A percentile compares a stretch with the other conserved stretches of the same genome.
These are phyloP conservation scores for Agrotis clavis DNA, from an alignment of 2,888 invertebrate species.

Conservation along the genomic window DNA sequence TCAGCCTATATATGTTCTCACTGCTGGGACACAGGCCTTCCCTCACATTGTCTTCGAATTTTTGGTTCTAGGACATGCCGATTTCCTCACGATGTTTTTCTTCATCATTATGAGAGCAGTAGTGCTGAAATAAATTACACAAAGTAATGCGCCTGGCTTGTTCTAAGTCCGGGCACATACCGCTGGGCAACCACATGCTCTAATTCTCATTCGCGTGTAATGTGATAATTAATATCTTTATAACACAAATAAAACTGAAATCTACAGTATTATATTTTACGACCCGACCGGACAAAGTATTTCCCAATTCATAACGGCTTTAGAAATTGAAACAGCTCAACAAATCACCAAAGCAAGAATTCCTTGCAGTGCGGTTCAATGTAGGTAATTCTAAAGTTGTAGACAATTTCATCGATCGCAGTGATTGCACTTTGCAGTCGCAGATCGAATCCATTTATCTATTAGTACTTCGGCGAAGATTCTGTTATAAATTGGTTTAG, in stretches of 20 bases:
- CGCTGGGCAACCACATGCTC: too few species aligned
- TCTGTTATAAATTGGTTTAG: conserved; percentile 27
- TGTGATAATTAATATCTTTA: too few species aligned
- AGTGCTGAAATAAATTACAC: too few species aligned
- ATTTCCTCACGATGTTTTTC: too few species aligned
- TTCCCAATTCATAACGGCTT: not conserved
- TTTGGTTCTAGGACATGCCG: too few species aligned
- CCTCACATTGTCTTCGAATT: too few species aligned
- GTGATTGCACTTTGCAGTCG: conserved; percentile 49
- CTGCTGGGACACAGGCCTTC: too few species aligned
- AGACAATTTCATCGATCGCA: conserved; percentile 39
- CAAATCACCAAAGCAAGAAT: conserved; percentile 26
- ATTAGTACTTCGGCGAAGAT: not conserved
- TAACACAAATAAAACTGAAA: not conserved
- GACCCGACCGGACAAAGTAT: not conserved
- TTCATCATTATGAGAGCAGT: too few species aligned
- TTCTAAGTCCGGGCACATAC: too few species aligned
- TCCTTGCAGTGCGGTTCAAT: conserved; percentile 5
- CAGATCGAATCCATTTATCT: conserved; percentile 37
- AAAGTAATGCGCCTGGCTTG: too few species aligned
- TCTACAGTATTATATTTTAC: not conserved
- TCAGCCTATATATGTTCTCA: too few species aligned
- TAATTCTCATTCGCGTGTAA: too few species aligned
- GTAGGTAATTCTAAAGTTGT: conserved; percentile 27
- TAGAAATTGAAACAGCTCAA: not conserved